Conservation (phyloP, 2,113 vertebrate genomes). For the Cynocephalus volans region DNA sequence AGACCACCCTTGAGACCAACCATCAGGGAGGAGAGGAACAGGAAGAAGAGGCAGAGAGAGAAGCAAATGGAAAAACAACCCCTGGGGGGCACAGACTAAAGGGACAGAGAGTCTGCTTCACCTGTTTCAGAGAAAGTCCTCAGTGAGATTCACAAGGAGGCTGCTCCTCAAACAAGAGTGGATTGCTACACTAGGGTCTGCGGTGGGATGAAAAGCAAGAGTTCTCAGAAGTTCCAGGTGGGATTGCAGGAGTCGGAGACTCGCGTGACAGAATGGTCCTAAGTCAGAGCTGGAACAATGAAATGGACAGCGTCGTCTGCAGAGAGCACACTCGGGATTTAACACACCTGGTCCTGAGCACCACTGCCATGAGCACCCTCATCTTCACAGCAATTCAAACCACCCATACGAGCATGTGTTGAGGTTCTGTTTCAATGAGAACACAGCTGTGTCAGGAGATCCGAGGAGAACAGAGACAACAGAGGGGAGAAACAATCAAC, state of each 20-base stretch:
- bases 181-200: neutral
- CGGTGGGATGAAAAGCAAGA: too few species aligned
- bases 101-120: fast-evolving
- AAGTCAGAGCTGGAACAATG: too few species aligned
- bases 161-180: fast-evolving
- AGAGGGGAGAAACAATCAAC: neutral
- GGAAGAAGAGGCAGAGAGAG: neutral
- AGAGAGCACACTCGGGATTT: neutral
- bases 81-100: neutral
- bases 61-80: too few species aligned
- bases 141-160: fast-evolving
- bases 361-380: fast-evolving
- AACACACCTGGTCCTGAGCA: fast-evolving
- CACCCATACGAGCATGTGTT: fast-evolving
- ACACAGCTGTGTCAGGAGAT: fast-evolving
- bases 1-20: fast-evolving
- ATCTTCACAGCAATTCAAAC: fast-evolving
- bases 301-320: neutral
- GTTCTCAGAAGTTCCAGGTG: fast-evolving
- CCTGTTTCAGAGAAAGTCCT: fast-evolving
- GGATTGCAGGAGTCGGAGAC: neutral
- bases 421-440: fast-evolving
- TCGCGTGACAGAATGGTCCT: fast-evolving
- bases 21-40: neutral
- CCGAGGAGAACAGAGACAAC: fast-evolving